Conservation (phyloP, 1,140 invertebrate genomes). For the Drosophila rhopaloa region DNA sequence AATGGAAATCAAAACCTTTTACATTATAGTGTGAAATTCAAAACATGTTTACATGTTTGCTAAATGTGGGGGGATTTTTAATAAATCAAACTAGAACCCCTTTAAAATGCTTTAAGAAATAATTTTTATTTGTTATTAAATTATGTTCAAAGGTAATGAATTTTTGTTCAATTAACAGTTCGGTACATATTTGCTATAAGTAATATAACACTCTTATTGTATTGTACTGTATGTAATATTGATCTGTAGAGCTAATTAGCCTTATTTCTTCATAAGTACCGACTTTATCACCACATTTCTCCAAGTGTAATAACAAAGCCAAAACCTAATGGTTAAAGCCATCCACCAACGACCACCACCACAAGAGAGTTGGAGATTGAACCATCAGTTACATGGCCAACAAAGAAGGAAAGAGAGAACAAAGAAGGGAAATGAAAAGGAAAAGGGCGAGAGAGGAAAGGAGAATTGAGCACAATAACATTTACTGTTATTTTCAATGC, state of each 20-base stretch:
- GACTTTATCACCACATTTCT: neutral
- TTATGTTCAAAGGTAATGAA: too few relatives aligned
- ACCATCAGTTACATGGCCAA: conserved; percentile 48
- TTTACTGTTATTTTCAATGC: conserved; percentile 67
- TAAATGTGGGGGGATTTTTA: too few relatives aligned
- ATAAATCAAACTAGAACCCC: too few relatives aligned
- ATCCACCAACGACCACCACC: conserved; percentile 24
- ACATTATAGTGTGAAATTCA: conserved; percentile 1
- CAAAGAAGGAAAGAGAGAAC: conserved; percentile 15
- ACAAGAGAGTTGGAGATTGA: conserved; percentile 37
- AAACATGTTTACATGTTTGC: neutral
- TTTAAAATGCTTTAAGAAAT: neutral
- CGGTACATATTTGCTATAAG: neutral
- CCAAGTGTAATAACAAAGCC: conserved; percentile 20
- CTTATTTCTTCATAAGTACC: neutral
- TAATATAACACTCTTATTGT: neutral
- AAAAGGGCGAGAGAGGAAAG: conserved; percentile 21
- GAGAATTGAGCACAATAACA: conserved; percentile 56
- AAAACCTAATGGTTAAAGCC: conserved; percentile 47
- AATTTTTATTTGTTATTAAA: too few relatives aligned
- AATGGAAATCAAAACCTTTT: too few relatives aligned
- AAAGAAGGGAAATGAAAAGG: neutral
- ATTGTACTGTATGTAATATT: too few relatives aligned
- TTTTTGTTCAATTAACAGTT: too few relatives aligned
- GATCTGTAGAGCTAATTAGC: too few relatives aligned